Evolutionary conservation across 2,113 vertebrate genomes (phyloP).

Genomic region (Hemicordylus capensis): DNA sequence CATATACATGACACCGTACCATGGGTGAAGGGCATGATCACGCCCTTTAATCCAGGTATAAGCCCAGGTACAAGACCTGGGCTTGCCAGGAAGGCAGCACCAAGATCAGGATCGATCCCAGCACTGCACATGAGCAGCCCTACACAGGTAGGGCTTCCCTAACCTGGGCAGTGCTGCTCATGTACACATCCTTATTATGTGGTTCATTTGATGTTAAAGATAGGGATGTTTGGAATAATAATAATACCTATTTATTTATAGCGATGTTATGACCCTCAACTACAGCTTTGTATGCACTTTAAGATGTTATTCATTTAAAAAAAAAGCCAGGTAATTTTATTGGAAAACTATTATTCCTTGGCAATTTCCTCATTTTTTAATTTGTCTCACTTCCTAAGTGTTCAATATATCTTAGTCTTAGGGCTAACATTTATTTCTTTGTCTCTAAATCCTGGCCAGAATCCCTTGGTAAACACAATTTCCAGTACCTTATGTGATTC

Average conservation of each 20-base stretch:
- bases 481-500: slow-evolving; percentile 41
- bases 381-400: slow-evolving; percentile 47
- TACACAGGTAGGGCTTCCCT: too few relatives aligned
- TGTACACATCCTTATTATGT: too few relatives aligned
- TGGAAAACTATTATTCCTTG: slow-evolving; percentile 24
- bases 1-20: too few relatives aligned
- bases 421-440: slow-evolving; percentile 49
- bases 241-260: slow-evolving; percentile 31
- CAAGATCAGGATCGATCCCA: too few relatives aligned
- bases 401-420: slow-evolving; percentile 52
- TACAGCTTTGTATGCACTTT: slow-evolving; percentile 23
- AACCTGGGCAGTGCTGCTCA: too few relatives aligned
- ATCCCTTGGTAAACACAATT: slow-evolving; percentile 53
- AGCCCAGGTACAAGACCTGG: too few relatives aligned
- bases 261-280: slow-evolving; percentile 5
- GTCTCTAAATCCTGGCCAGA: slow-evolving; percentile 41
- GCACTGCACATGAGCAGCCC: too few relatives aligned
- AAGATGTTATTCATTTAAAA: slow-evolving; percentile 39
- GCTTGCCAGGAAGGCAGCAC: too few relatives aligned
- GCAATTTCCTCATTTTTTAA: slow-evolving; percentile 45
- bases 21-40: too few relatives aligned
- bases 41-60: too few relatives aligned
- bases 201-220: background rate
- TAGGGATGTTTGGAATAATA: background rate
- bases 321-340: slow-evolving; percentile 19